These are phyloP conservation scores for Sinotaia quadrata DNA, from an alignment of 2,888 invertebrate species.

Conservation along the genomic window DNA sequence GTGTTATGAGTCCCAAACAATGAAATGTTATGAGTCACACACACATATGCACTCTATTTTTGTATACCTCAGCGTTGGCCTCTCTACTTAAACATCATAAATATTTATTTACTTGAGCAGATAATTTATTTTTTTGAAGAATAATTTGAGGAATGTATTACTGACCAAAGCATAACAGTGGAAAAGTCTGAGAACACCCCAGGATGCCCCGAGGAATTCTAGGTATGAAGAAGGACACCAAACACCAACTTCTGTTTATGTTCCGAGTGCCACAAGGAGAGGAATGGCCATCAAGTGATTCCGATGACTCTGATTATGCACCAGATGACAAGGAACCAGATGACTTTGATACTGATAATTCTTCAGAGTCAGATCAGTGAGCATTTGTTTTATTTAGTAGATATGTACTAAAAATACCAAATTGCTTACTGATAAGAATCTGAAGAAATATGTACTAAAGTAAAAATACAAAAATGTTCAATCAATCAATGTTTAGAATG, in stretches of 20 bases:
- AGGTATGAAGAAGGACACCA: constrained; percentile 58
- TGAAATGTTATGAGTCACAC: too few relatives aligned
- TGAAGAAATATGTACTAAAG: background rate
- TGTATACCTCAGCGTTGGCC: too few relatives aligned
- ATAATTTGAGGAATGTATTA: background rate
- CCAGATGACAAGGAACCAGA: constrained; percentile 34
- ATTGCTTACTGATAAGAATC: background rate
- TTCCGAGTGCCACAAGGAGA: constrained; percentile 55
- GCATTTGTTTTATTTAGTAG: too few relatives aligned
- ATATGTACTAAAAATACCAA: too few relatives aligned
- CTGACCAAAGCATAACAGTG: background rate
- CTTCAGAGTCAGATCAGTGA: background rate
- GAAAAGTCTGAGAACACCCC: background rate
- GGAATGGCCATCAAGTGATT: constrained; percentile 61
- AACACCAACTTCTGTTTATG: constrained; percentile 60
- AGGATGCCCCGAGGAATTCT: constrained; percentile 63
- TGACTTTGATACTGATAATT: background rate
- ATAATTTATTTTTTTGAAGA: too few relatives aligned
- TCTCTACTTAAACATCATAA: too few relatives aligned
- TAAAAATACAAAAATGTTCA: too few relatives aligned
- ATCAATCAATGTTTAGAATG: too few relatives aligned
- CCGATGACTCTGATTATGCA: constrained; percentile 58
- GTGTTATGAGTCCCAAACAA: too few relatives aligned
- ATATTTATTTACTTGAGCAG: too few relatives aligned
- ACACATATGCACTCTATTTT: too few relatives aligned